Conservation (phyloP, 1,140 invertebrate species). For the Scaptomyza hsui region DNA sequence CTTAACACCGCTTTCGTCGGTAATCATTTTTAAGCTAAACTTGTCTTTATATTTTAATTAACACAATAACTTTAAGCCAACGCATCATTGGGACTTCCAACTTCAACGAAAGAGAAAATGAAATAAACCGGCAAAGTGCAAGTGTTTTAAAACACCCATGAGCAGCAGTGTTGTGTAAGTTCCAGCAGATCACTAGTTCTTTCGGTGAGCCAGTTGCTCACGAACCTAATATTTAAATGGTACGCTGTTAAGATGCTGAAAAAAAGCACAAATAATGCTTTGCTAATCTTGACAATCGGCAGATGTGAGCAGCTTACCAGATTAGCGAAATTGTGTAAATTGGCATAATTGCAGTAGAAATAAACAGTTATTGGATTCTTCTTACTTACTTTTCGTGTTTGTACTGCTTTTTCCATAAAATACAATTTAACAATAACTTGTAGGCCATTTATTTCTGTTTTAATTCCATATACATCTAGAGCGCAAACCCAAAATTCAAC, state of each 20-base stretch:
- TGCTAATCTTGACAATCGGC: too few relatives aligned
- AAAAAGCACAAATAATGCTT: too few relatives aligned
- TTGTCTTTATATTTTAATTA: background rate
- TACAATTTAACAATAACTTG: too few relatives aligned
- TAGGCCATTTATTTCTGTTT: background rate
- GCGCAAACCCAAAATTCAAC: background rate
- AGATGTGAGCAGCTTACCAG: background rate
- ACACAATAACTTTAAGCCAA: background rate
- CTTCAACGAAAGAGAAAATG: background rate
- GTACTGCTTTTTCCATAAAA: too few relatives aligned
- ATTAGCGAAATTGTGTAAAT: background rate
- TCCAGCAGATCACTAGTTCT: conserved; percentile 12
- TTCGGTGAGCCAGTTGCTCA: background rate
- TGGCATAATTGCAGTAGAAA: too few relatives aligned
- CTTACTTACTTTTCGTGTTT: background rate
- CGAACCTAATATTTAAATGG: background rate
- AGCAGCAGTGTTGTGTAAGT: background rate
- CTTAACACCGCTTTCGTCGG: conserved; percentile 36
- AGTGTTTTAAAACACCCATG: background rate
- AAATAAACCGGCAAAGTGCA: conserved; percentile 1
- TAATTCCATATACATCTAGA: background rate
- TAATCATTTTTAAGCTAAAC: conserved; percentile 21
- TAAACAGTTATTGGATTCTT: background rate
- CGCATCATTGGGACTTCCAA: background rate
- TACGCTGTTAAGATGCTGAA: background rate